Conservation (phyloP, 2,797 vertebrate genomes). For the Ispidina picta region DNA sequence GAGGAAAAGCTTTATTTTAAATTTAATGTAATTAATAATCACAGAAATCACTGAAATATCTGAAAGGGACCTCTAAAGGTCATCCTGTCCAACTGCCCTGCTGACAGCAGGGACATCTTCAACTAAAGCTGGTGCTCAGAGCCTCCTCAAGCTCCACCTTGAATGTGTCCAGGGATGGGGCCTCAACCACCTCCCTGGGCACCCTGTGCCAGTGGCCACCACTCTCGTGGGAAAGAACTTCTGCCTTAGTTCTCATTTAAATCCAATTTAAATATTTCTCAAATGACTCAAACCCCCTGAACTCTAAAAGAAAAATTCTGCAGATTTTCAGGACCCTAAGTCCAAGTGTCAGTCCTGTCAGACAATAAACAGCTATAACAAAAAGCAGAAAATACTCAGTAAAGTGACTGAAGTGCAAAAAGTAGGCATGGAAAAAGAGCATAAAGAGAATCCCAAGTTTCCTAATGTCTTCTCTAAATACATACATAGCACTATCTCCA, state of each 20-base stretch:
- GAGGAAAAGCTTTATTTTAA: constrained; percentile 7
- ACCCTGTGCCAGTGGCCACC: no score
- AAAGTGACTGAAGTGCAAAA: background rate
- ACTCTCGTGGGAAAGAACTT: no score
- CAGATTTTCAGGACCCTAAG: background rate
- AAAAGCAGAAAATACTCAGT: background rate
- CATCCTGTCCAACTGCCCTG: no score
- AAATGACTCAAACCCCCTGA: background rate
- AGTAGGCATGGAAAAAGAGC: background rate
- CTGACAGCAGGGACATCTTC: no score
- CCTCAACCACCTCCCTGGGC: no score
- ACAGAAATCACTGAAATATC: no score
- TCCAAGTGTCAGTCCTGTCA: background rate
- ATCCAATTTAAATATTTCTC: no score
- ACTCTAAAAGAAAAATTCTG: background rate
- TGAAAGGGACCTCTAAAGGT: no score
- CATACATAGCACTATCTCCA: background rate
- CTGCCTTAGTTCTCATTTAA: no score
- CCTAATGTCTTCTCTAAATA: background rate
- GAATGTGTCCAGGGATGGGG: no score
- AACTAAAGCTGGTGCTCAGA: no score
- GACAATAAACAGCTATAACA: background rate
- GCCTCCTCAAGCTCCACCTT: no score
- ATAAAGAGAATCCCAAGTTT: background rate
- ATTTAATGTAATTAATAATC: constrained; percentile 31